Conservation (phyloP, 1,140 invertebrate genomes). For the Drosophila gunungcola region DNA sequence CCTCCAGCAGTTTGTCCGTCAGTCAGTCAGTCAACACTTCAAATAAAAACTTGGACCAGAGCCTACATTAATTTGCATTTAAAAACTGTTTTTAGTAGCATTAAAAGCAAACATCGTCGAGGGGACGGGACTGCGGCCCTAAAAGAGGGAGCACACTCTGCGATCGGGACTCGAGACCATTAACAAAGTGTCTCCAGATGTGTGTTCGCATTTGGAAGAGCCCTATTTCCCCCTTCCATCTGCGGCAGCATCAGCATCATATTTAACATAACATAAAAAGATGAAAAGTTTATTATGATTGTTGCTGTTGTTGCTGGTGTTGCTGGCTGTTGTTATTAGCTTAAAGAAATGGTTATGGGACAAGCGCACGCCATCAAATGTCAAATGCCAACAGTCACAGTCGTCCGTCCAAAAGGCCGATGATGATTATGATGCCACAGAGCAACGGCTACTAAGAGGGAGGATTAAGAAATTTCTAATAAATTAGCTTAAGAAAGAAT, state of each 20-base stretch:
- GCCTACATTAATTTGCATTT: constrained; percentile 81
- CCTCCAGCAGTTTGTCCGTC: constrained; percentile 13
- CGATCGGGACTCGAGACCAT: constrained; percentile 49
- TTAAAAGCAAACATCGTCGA: constrained; percentile 71
- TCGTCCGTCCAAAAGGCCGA: constrained; percentile 20
- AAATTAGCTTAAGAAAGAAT: too few species aligned
- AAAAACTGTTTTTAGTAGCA: constrained; percentile 82
- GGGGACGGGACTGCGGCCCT: constrained; percentile 19
- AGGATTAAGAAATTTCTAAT: neutral
- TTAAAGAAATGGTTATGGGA: constrained; percentile 78
- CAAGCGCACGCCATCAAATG: constrained; percentile 71
- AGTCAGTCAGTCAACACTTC: constrained; percentile 77
- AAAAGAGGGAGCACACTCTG: constrained; percentile 9
- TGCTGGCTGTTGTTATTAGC: constrained; percentile 69
- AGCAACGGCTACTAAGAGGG: constrained; percentile 11
- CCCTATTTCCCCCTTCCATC: constrained; percentile 24
- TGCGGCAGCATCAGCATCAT: constrained; percentile 64
- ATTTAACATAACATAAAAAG: constrained; percentile 83
- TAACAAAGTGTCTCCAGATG: constrained; percentile 83
- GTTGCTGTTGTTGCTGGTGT: constrained; percentile 62
- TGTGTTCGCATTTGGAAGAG: constrained; percentile 43
- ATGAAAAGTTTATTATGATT: constrained; percentile 83
- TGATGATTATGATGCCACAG: constrained; percentile 22
- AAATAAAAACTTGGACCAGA: constrained; percentile 66
- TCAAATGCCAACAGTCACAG: constrained; percentile 70